Percentiles rank a stretch among this genome's conserved stretches.
Evolutionary conservation across 2,888 invertebrate species (phyloP).

Genomic region (Andrena chrysosceles): DNA sequence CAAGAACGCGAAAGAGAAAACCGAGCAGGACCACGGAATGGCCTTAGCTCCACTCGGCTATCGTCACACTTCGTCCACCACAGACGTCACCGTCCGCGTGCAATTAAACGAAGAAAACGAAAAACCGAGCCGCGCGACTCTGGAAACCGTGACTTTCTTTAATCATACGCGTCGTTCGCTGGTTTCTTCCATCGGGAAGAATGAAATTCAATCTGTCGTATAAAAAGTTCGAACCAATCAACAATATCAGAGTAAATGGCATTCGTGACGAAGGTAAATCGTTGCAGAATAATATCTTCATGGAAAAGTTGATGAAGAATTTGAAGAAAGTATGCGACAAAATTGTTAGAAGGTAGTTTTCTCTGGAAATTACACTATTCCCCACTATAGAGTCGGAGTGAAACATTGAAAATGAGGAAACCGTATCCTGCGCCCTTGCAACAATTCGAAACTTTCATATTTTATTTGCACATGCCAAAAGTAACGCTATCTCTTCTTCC

Average conservation of each 20-base stretch:
- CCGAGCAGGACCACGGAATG: slow-evolving; percentile 4
- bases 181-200: not conserved
- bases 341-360: not conserved
- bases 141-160: slow-evolving; percentile 24
- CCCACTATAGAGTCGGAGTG: no score
- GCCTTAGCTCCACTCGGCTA: slow-evolving; percentile 21
- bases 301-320: not conserved
- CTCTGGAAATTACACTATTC: no score
- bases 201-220: not conserved
- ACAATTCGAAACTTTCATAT: not conserved
- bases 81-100: not conserved
- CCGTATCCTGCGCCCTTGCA: no score
- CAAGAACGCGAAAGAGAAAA: slow-evolving; percentile 49
- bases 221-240: not conserved
- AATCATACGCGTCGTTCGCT: not conserved
- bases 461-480: not conserved
- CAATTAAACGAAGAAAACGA: not conserved
- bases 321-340: not conserved
- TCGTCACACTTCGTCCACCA: slow-evolving; percentile 11
- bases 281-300: not conserved
- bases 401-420: no score
- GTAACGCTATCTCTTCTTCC: not conserved
- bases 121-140: not conserved
- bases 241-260: not conserved
- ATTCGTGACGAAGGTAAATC: not conserved